Evolutionary conservation across 2,113 vertebrate genomes (phyloP).

Genomic region (Colossoma macropomum): DNA sequence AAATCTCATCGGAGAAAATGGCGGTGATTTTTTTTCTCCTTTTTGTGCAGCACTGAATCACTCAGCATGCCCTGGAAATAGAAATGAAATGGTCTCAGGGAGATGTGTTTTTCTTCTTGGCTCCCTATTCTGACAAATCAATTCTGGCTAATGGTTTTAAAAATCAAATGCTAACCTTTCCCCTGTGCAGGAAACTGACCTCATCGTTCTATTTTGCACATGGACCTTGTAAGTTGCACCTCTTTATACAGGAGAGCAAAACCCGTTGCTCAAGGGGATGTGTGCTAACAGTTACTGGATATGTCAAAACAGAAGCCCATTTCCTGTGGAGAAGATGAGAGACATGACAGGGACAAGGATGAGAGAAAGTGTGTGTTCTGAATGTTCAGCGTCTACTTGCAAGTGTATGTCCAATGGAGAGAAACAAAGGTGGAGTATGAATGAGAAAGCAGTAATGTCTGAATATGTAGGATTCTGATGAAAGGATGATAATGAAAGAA

Average conservation of each 20-base stretch:
- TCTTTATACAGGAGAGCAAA: constrained; percentile 56
- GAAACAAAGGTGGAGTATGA: not conserved
- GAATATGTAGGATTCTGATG: not conserved
- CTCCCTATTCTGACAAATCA: constrained; percentile 60
- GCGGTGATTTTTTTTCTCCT: constrained; percentile 34
- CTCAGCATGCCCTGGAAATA: constrained; percentile 50
- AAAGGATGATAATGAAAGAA: constrained; percentile 5
- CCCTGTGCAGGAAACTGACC: constrained; percentile 57
- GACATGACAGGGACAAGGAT: constrained; percentile 15
- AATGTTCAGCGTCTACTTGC: constrained; percentile 20
- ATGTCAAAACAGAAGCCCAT: constrained; percentile 54
- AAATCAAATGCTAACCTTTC: constrained; percentile 66
- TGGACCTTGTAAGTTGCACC: constrained; percentile 59
- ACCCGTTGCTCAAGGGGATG: constrained; percentile 53
- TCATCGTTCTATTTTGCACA: constrained; percentile 57
- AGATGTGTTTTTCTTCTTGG: constrained; percentile 47
- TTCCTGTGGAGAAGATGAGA: constrained; percentile 41
- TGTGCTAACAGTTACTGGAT: constrained; percentile 61
- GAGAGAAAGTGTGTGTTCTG: not conserved
- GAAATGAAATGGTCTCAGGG: constrained; percentile 46
- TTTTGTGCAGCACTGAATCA: constrained; percentile 46
- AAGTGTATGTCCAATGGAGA: constrained; percentile 1
- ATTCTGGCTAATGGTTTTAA: constrained; percentile 61
- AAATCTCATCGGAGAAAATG: constrained; percentile 43
- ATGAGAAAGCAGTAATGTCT: not conserved